Conservation (phyloP, 2,113 vertebrate genomes). For the Ochotona princeps region DNA sequence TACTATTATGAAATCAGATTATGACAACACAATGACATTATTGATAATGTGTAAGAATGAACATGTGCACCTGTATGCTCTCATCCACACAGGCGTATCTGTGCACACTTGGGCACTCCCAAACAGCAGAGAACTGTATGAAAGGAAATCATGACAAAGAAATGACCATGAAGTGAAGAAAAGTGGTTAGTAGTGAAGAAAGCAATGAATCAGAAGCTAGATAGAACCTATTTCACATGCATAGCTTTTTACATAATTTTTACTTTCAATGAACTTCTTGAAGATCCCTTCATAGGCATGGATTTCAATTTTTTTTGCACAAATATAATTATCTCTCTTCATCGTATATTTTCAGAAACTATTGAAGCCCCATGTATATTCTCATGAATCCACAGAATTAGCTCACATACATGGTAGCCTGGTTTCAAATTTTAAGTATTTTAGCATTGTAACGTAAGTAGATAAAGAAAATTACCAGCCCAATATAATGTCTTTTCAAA, state of each 20-base stretch:
- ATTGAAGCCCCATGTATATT: background rate
- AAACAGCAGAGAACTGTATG: background rate
- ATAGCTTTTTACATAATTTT: no score
- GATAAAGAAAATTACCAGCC: background rate
- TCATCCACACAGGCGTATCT: background rate
- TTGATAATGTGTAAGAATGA: background rate
- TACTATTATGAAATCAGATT: background rate
- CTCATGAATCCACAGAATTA: background rate
- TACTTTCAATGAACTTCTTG: no score
- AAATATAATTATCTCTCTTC: no score
- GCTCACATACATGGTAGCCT: background rate
- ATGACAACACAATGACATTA: background rate
- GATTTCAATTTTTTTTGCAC: no score
- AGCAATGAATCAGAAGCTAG: background rate
- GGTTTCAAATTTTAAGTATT: background rate
- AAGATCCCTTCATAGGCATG: no score
- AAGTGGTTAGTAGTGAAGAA: background rate
- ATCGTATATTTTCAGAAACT: no score
- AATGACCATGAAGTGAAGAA: background rate
- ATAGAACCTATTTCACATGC: no score
- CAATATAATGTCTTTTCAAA: background rate
- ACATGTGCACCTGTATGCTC: no score
- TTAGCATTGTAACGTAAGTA: background rate
- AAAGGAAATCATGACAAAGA: background rate
- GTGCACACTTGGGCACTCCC: background rate